These are phyloP conservation scores for Yponomeuta malinellus DNA, from an alignment of 2,888 invertebrate genomes.

Conservation along the genomic window DNA sequence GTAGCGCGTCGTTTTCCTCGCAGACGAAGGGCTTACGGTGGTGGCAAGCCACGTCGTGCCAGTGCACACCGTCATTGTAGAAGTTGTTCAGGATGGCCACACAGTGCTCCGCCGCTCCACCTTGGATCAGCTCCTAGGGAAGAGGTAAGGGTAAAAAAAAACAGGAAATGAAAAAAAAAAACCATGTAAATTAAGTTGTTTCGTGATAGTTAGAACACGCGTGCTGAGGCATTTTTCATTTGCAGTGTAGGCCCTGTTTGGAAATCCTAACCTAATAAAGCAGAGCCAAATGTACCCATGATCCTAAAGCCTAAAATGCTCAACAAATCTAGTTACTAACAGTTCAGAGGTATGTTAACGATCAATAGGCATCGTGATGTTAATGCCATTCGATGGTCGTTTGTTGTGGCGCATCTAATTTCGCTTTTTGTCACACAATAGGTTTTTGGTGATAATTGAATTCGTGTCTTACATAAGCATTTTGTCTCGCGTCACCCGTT, in stretches of 20 bases:
- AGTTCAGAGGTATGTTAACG: background rate
- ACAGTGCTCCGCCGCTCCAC: slow-evolving; percentile 90
- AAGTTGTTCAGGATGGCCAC: slow-evolving; percentile 91
- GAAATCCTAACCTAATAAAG: too few species aligned
- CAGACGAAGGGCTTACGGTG: slow-evolving; percentile 92
- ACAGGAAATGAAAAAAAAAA: background rate
- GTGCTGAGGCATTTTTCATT: too few species aligned
- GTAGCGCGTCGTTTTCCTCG: slow-evolving; percentile 90
- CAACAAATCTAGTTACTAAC: background rate
- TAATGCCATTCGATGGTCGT: background rate
- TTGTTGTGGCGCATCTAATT: background rate
- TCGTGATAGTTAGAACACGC: too few species aligned
- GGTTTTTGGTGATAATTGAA: slow-evolving; percentile 5
- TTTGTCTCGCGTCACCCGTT: background rate
- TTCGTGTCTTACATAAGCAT: background rate
- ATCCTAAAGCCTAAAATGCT: background rate
- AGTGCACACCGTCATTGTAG: slow-evolving; percentile 92
- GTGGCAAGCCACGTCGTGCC: slow-evolving; percentile 95
- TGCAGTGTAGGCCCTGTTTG: background rate
- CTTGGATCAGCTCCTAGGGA: slow-evolving; percentile 82
- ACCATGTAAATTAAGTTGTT: too few species aligned
- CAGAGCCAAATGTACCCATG: too few species aligned
- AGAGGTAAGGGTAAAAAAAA: background rate
- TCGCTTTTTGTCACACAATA: background rate
- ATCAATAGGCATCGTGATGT: background rate